Percentiles rank a stretch among this genome's conserved stretches.
phyloP scores from a whole-genome alignment of 2,797 vertebrate species.

The Vipera latastei region DNA sequence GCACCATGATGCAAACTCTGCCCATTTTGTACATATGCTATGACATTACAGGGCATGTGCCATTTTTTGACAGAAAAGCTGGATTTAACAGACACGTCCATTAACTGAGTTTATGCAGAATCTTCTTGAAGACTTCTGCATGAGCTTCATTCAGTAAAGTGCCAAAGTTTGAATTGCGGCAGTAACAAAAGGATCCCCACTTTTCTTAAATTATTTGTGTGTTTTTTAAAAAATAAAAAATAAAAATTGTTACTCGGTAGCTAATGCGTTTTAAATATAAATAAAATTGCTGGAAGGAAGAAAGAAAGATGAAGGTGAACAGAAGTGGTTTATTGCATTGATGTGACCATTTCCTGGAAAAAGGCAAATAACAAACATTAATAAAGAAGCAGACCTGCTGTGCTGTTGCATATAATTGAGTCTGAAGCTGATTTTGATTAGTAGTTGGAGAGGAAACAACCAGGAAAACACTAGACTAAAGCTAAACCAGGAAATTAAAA shows the following conservation, averaged over 20 bases:
- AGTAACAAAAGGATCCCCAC: background rate
- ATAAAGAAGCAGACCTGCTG: background rate
- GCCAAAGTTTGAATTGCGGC: background rate
- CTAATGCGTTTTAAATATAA: background rate
- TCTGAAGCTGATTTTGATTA: background rate
- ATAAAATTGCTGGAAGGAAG: background rate
- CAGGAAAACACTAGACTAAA: background rate
- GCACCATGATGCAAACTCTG: background rate
- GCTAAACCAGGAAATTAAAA: background rate
- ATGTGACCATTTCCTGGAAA: background rate
- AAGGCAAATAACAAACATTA: background rate
- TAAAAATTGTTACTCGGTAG: background rate
- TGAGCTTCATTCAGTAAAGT: background rate
- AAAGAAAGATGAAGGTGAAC: background rate
- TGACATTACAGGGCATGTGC: background rate
- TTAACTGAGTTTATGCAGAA: background rate
- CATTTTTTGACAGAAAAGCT: background rate
- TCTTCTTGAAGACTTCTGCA: background rate
- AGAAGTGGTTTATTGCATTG: background rate
- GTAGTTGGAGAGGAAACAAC: background rate
- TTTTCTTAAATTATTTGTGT: background rate
- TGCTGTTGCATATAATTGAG: background rate
- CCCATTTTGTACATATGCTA: background rate
- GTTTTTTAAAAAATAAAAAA: background rate
- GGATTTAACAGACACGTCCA: background rate